Evolutionary conservation across 2,888 invertebrate species (phyloP), one percentile per base, ranked within the genome.

Genomic region (Acheta domesticus): DNA sequence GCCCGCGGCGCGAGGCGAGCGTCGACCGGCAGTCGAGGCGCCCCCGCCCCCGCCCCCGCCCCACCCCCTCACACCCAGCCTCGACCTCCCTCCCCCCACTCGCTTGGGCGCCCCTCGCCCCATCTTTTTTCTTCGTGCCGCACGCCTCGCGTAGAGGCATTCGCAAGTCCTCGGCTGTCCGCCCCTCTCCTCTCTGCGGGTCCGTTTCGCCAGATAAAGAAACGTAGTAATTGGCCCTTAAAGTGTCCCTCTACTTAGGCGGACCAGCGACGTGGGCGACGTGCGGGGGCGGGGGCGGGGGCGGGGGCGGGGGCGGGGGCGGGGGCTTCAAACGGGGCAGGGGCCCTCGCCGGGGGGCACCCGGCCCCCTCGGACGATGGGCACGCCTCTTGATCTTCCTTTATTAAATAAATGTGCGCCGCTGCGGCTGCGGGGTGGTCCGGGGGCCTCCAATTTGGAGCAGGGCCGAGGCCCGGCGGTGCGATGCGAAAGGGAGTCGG

Each of bases 321-420:
- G n/a, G n/a, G 36, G 36, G 36, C 36, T 36, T 36, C 36, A 36
- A 36, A 3, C 36, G 8, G 36, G 36, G 36, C 36, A 36, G 36
- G 8, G 36, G 36, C 36, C 8, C 8, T 36, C 36, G 36, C 36
- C 36, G 36, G 8, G 36, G 23, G 36, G 36, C 36, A 5, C 36
- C 36, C 36, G 36, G 62, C 12, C n/a, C 19, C 16, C n/a, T 14
- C 62, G 62, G 16, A 14, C 62, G 62, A 11, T 62, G 62, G 62
- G 62, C n/a, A 62, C 62, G 62, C 62, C 62, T 62, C 62, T 62
- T 62, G 62, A 62, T 62, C n/a, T 62, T 62, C 62, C n/a, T 62
- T 62, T 62, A 62, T 19, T 62, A 62, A 62, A 62, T 62, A 62
- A 62, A 62, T 62, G 16, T 12, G 16, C 12, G 62, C 62, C n/a